A percentile compares a stretch with the other conserved stretches of the same genome.
Evolutionary conservation across 2,797 vertebrate genomes (phyloP).

Genomic region (Enteromius thamalakanensis): DNA sequence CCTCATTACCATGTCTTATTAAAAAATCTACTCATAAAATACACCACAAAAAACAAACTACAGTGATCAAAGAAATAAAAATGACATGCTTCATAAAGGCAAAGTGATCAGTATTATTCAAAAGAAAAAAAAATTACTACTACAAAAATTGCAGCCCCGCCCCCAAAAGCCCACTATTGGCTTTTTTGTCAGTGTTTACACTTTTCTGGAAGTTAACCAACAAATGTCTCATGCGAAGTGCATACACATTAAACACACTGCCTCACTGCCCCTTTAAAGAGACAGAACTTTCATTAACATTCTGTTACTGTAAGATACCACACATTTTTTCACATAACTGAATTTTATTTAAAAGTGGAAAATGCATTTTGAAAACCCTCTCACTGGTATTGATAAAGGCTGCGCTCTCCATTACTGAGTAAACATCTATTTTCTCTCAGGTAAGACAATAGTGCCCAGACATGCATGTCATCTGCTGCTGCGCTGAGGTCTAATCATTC

Average conservation of each 20-base stretch:
- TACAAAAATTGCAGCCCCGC: neutral
- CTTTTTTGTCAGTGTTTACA: neutral
- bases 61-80: neutral
- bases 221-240: neutral
- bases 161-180: neutral
- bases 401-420: neutral
- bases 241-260: neutral
- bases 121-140: neutral
- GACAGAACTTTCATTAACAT: neutral
- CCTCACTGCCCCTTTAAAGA: neutral
- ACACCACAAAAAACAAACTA: neutral
- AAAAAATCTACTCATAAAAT: neutral
- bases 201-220: neutral
- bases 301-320: neutral
- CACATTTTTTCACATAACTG: slow-evolving; percentile 14
- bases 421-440: slow-evolving; percentile 27
- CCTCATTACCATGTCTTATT: slow-evolving; percentile 32
- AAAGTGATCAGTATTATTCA: neutral
- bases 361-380: neutral
- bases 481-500: neutral
- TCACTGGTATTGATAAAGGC: neutral
- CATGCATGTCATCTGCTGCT: neutral
- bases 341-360: slow-evolving; percentile 1
- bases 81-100: neutral
- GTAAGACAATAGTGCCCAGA: slow-evolving; percentile 1